Evolutionary conservation across 1,140 invertebrate genomes (phyloP).

Genomic region (Achatina immaculata): DNA sequence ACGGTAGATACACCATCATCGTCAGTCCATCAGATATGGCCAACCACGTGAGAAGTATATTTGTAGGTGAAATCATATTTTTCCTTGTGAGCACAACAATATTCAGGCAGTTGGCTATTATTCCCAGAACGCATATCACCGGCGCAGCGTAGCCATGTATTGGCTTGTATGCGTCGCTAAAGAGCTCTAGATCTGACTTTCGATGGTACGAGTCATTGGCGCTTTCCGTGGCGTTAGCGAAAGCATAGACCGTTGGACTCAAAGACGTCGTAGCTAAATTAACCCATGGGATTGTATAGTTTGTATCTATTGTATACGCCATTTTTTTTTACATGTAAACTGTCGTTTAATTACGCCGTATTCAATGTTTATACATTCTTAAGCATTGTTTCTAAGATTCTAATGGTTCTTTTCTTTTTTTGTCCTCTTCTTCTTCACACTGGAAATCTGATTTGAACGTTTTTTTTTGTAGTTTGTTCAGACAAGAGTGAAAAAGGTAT

Average conservation of each 20-base stretch:
- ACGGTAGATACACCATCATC: slow-evolving; percentile 76
- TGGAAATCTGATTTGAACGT: neutral
- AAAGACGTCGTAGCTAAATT: neutral
- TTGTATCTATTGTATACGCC: neutral
- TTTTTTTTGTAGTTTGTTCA: neutral
- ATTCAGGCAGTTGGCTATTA: slow-evolving; percentile 89
- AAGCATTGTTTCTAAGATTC: neutral
- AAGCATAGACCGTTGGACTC: neutral
- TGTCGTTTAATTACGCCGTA: no score
- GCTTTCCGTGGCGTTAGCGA: neutral
- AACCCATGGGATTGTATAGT: neutral
- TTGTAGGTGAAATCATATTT: slow-evolving; percentile 85
- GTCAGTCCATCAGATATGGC: slow-evolving; percentile 88
- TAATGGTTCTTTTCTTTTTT: no score
- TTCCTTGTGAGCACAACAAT: slow-evolving; percentile 89
- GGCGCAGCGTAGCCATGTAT: slow-evolving; percentile 81
- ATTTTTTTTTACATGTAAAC: neutral
- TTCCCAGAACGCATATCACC: slow-evolving; percentile 87
- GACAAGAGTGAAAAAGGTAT: no score
- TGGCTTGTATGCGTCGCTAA: slow-evolving; percentile 64
- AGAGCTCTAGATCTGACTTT: slow-evolving; percentile 46
- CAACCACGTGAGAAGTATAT: slow-evolving; percentile 85
- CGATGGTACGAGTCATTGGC: neutral
- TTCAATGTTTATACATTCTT: neutral
- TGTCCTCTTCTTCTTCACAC: neutral